Percentiles rank a stretch among this genome's conserved stretches.
phyloP scores from a whole-genome alignment of 1,140 invertebrate species.

The Agrypnia vestita region DNA sequence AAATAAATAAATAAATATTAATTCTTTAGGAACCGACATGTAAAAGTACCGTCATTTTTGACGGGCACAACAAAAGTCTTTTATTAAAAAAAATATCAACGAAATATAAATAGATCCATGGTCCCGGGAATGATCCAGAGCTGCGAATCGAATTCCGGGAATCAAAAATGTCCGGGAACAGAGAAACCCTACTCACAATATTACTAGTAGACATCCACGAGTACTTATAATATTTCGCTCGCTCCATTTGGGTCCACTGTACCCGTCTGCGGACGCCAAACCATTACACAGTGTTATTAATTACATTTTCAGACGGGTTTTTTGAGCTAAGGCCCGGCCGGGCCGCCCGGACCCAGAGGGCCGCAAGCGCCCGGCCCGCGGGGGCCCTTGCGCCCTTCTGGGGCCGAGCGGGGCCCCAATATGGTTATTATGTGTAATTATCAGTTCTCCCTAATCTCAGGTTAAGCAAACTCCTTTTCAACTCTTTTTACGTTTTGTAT shows the following conservation, averaged over 20 bases:
- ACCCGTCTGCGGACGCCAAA: constrained; percentile 57
- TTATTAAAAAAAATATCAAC: no score
- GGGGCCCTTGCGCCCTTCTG: constrained; percentile 19
- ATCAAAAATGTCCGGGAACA: no score
- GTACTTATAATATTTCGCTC: no score
- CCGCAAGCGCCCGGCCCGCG: constrained; percentile 6
- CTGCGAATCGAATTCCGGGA: no score
- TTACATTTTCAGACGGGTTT: constrained; percentile 60
- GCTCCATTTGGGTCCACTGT: constrained; percentile 47
- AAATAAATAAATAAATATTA: no score
- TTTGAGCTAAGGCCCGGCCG: constrained; percentile 53
- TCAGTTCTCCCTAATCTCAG: constrained; percentile 59
- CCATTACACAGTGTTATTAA: constrained; percentile 60
- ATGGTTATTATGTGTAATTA: constrained; percentile 61
- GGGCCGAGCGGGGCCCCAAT: neutral
- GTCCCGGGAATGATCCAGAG: no score
- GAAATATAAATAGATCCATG: no score
- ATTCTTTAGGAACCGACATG: no score
- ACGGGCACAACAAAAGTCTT: no score
- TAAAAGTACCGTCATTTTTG: no score
- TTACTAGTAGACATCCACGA: no score
- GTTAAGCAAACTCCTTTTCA: constrained; percentile 61
- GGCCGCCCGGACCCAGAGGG: constrained; percentile 4
- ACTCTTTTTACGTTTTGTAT: constrained; percentile 36
- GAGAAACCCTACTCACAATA: no score